phyloP scores from a whole-genome alignment of 2,113 vertebrate genomes.

The Saccopteryx bilineata region DNA sequence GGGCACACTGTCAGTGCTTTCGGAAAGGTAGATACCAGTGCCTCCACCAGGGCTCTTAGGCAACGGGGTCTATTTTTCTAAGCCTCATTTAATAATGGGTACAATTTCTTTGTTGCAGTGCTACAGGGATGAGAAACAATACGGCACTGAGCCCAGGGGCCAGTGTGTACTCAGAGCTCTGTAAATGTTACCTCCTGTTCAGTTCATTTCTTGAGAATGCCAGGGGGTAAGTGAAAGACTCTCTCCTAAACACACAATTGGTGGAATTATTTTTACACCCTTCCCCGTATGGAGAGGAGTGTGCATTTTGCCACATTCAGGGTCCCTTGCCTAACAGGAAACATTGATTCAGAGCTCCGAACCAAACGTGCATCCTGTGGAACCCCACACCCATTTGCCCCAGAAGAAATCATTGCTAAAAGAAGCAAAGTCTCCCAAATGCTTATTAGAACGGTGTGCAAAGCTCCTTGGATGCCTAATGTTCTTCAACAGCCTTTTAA shows the following conservation, averaged over 20 bases:
- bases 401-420: not conserved
- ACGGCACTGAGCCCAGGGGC: accelerated
- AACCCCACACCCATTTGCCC: not conserved
- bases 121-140: not conserved
- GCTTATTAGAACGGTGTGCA: constrained; percentile 10
- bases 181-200: not conserved
- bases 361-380: not conserved
- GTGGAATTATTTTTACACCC: not conserved
- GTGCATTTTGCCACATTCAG: not conserved
- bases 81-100: not conserved
- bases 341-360: not conserved
- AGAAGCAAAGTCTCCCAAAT: constrained; percentile 4
- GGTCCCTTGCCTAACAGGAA: not conserved
- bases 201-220: not conserved
- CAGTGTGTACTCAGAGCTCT: accelerated
- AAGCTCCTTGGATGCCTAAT: constrained; percentile 70
- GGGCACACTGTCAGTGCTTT: not conserved
- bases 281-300: not conserved
- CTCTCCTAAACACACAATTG: not conserved
- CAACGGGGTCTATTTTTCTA: not conserved
- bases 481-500: constrained; percentile 80
- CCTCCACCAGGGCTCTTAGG: not conserved
- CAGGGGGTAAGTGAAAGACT: not conserved
- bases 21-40: not conserved
- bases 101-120: not conserved